phyloP scores from a whole-genome alignment of 2,888 invertebrate genomes.

The Trissolcus japonicus region DNA sequence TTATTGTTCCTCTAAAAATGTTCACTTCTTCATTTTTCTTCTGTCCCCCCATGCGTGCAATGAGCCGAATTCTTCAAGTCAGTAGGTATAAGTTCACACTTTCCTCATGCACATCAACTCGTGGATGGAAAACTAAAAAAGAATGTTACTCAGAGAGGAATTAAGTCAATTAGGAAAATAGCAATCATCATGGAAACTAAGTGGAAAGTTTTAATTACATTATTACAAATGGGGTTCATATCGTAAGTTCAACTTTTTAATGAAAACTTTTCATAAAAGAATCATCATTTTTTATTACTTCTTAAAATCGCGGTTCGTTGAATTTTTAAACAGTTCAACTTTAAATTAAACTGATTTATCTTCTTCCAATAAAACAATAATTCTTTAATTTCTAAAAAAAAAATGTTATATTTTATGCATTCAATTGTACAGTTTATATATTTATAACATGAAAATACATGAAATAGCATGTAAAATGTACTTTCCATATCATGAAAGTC shows the following conservation, averaged over 20 bases:
- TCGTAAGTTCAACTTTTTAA: conserved; percentile 29
- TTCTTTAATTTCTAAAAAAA: not conserved
- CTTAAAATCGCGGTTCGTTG: conserved; percentile 16
- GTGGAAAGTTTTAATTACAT: conserved; percentile 36
- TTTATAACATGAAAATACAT: too few species aligned
- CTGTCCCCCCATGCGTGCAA: not conserved
- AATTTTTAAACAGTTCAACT: conserved; percentile 3
- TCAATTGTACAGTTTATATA: too few species aligned
- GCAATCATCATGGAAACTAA: conserved; percentile 14
- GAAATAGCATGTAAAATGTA: too few species aligned
- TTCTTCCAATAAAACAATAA: too few species aligned
- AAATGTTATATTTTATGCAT: too few species aligned
- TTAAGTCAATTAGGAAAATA: conserved; percentile 32
- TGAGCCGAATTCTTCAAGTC: conserved; percentile 12
- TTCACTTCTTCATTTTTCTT: not conserved
- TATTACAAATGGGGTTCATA: conserved; percentile 35
- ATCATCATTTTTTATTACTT: conserved; percentile 4
- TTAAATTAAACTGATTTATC: too few species aligned
- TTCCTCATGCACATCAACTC: not conserved
- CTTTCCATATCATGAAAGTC: too few species aligned
- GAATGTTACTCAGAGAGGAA: not conserved
- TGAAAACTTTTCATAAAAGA: conserved; percentile 12
- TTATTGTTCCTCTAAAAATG: too few species aligned
- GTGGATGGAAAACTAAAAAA: not conserved
- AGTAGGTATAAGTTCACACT: conserved; percentile 18